Percentiles rank a stretch among this genome's conserved stretches.
These are phyloP conservation scores for Nomada flava DNA, from an alignment of 2,888 invertebrate genomes.

Conservation along the genomic window DNA sequence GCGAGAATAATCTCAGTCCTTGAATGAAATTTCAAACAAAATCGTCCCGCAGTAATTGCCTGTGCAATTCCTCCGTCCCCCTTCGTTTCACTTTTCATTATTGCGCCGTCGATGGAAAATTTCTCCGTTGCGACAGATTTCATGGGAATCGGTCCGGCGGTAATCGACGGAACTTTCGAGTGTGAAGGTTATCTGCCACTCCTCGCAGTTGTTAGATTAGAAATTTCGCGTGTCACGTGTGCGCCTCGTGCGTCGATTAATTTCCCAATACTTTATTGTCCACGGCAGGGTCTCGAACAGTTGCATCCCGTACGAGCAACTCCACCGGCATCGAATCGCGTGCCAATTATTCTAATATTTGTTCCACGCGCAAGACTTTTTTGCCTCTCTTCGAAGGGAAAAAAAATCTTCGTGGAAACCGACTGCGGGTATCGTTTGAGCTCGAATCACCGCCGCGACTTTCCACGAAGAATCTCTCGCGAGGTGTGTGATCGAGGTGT, in stretches of 20 bases:
- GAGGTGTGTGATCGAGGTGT: neutral
- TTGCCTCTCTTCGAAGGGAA: neutral
- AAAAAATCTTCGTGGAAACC: neutral
- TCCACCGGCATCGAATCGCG: too few species aligned
- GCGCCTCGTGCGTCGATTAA: constrained; percentile 4
- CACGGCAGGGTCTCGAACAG: too few species aligned
- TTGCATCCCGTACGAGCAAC: too few species aligned
- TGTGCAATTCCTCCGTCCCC: too few species aligned
- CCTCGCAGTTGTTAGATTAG: constrained; percentile 19
- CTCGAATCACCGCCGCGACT: neutral
- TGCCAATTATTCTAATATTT: too few species aligned
- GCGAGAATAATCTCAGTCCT: too few species aligned
- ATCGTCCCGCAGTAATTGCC: too few species aligned
- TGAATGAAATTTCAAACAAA: too few species aligned
- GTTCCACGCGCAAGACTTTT: too few species aligned
- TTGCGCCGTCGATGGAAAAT: constrained; percentile 26
- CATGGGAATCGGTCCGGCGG: neutral
- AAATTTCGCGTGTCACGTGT: constrained; percentile 28
- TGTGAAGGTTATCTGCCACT: constrained; percentile 40
- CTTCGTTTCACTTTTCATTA: too few species aligned
- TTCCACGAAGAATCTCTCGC: neutral
- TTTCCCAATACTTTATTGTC: too few species aligned
- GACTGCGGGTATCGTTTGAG: neutral
- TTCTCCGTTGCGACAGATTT: constrained; percentile 20
- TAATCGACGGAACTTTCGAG: constrained; percentile 33